A percentile compares a stretch with the other conserved stretches of the same genome.
Conservation (phyloP, 2,113 vertebrate species). For the Symphodus melops region DNA sequence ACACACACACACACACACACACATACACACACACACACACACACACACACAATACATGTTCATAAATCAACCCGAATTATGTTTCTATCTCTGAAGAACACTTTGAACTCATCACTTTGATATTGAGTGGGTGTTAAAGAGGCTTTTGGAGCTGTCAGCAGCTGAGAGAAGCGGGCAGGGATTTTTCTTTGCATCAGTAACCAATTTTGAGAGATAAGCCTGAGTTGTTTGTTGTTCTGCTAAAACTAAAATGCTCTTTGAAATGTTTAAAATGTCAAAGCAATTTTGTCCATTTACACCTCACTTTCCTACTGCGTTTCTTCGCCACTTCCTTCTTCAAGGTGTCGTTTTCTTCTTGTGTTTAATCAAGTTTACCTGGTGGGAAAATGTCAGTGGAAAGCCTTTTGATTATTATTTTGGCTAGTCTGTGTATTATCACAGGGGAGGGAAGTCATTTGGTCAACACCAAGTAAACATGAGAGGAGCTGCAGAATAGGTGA, state of each 20-base stretch:
- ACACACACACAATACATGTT: not conserved
- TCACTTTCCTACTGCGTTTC: not conserved
- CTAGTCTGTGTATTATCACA: slow-evolving; percentile 7
- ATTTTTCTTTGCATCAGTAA: not conserved
- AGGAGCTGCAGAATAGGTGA: not conserved
- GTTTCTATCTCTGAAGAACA: slow-evolving; percentile 12
- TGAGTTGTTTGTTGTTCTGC: not conserved
- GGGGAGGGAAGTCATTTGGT: not conserved
- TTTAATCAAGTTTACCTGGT: not conserved
- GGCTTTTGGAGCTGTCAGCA: slow-evolving; percentile 18
- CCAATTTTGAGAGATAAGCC: slow-evolving; percentile 1
- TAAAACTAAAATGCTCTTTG: not conserved
- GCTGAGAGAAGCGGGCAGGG: not conserved
- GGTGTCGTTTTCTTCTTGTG: not conserved
- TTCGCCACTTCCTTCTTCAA: not conserved
- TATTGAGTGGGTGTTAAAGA: slow-evolving; percentile 13
- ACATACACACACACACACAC: no score
- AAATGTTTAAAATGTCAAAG: slow-evolving; percentile 24
- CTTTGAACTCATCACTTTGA: slow-evolving; percentile 29
- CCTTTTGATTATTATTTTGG: not conserved
- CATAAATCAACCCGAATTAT: not conserved
- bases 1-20: no score
- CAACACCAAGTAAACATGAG: not conserved
- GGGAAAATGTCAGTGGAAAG: not conserved
- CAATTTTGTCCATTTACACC: slow-evolving; percentile 16